Evolutionary conservation across 2,888 invertebrate genomes (phyloP).

Genomic region (Scaptomyza cyrtandrae): DNA sequence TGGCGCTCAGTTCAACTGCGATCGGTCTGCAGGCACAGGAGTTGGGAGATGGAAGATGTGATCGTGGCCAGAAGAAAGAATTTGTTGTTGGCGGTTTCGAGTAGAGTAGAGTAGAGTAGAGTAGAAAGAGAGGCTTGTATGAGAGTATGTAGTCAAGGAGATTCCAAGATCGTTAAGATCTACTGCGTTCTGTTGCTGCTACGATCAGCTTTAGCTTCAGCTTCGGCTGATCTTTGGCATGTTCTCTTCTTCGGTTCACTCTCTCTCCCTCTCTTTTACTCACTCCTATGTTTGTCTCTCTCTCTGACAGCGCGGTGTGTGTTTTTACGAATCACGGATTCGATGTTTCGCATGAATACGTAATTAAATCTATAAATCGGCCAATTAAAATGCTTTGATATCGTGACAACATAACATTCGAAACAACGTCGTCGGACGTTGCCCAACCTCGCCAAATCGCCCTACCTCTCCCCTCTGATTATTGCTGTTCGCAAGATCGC

Average conservation of each 20-base stretch:
- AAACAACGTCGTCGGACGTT: constrained; percentile 73
- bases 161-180: constrained; percentile 75
- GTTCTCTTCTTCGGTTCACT: constrained; percentile 18
- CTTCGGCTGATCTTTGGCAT: constrained; percentile 51
- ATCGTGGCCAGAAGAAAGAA: constrained; percentile 56
- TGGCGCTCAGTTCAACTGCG: constrained; percentile 56
- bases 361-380: constrained; percentile 85
- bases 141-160: constrained; percentile 33
- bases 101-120: not conserved
- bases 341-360: constrained; percentile 85
- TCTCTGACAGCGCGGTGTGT: constrained; percentile 80
- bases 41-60: constrained; percentile 12
- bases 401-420: constrained; percentile 85
- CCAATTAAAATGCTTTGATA: constrained; percentile 85
- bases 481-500: constrained; percentile 23
- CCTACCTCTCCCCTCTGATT: constrained; percentile 31
- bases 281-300: constrained; percentile 3
- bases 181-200: constrained; percentile 65
- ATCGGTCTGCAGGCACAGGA: constrained; percentile 14
- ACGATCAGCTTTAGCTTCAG: too few relatives aligned
- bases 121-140: constrained; percentile 8
- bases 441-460: constrained; percentile 9
- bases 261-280: constrained; percentile 17
- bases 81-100: constrained; percentile 44
- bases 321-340: constrained; percentile 85